phyloP scores from a whole-genome alignment of 2,113 vertebrate genomes.

The Sinosuthora webbiana region DNA sequence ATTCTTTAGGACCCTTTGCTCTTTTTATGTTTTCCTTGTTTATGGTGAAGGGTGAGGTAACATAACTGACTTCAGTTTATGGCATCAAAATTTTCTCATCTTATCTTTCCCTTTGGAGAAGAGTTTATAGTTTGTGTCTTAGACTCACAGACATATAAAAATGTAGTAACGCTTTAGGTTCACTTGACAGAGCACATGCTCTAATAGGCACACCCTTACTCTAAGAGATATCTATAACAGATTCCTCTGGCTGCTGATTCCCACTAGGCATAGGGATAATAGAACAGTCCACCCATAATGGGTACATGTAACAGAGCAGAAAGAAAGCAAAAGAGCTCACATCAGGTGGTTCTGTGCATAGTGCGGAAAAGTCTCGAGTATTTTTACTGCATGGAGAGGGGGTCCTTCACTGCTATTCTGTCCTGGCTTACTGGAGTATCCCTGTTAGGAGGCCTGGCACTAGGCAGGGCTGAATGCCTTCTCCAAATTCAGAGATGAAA shows the following conservation, averaged over 20 bases:
- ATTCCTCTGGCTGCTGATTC: neutral
- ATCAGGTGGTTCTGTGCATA: neutral
- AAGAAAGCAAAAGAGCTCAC: neutral
- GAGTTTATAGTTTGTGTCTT: neutral
- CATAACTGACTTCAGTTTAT: neutral
- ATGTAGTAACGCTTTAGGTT: neutral
- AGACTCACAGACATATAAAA: neutral
- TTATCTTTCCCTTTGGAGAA: constrained; percentile 39
- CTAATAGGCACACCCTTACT: neutral
- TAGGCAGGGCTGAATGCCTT: neutral
- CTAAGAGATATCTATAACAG: neutral
- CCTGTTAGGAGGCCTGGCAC: neutral
- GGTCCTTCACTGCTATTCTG: neutral
- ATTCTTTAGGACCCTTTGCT: neutral
- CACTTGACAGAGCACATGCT: neutral
- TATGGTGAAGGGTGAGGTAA: neutral
- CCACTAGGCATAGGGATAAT: neutral
- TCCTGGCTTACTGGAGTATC: neutral
- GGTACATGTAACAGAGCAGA: accelerated
- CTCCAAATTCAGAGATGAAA: neutral
- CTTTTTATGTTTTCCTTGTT: neutral
- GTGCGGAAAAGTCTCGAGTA: neutral
- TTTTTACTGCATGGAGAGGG: neutral
- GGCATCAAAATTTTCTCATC: neutral
- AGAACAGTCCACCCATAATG: too few relatives aligned